Conservation (phyloP, 2,113 vertebrate species). For the Xiphorhynchus elegans region DNA sequence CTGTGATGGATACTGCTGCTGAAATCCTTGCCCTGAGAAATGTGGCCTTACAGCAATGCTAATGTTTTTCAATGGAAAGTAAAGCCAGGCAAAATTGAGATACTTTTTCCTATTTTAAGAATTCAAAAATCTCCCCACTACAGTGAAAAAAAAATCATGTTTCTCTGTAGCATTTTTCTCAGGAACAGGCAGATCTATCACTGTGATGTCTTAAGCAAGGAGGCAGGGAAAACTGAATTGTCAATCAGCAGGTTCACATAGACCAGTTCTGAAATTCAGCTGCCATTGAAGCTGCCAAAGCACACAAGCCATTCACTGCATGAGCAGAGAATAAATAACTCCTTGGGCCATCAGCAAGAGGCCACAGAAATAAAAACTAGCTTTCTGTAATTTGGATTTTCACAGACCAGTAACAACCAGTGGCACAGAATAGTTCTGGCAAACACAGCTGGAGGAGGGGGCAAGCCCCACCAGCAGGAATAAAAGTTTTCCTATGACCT, state of each 20-base stretch:
- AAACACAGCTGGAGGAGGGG: background rate
- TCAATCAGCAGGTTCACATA: background rate
- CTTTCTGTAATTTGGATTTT: background rate
- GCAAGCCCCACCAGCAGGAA: background rate
- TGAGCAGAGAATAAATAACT: background rate
- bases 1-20: background rate
- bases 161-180: background rate
- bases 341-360: background rate
- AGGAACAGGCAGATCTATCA: background rate
- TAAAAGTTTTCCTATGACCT: background rate
- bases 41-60: background rate
- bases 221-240: background rate
- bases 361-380: background rate
- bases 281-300: background rate
- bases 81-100: background rate
- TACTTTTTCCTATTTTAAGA: background rate
- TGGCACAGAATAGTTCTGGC: background rate
- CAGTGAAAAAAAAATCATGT: background rate
- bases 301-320: background rate
- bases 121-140: background rate
- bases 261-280: background rate
- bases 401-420: background rate
- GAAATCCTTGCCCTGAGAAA: background rate
- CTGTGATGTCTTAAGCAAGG: background rate
- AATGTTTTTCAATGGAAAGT: background rate